Conservation (phyloP, 2,797 vertebrate genomes). For the Gymnothorax reevesii region DNA sequence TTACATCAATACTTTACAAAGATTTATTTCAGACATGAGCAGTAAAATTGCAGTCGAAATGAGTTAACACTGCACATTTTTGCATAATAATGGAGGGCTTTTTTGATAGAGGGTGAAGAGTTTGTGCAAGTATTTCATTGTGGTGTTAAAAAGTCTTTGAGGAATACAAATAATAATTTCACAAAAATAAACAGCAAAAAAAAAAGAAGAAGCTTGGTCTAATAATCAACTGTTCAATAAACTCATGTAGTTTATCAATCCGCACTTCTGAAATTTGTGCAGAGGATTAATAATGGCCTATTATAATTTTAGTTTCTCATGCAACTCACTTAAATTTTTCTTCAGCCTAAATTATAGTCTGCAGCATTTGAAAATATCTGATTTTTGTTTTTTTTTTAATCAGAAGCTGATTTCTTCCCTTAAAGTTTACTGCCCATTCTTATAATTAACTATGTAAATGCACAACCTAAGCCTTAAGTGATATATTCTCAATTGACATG, state of each 20-base stretch:
- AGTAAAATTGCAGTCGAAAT: background rate
- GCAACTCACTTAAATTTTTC: background rate
- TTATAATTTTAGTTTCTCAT: conserved; percentile 2
- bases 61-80: background rate
- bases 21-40: background rate
- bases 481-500: background rate
- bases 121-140: background rate
- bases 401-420: background rate
- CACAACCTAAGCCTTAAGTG: background rate
- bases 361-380: background rate
- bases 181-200: background rate
- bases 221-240: background rate
- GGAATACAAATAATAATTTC: background rate
- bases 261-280: background rate
- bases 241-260: background rate
- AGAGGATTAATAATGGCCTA: background rate
- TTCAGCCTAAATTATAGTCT: background rate
- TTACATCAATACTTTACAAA: too few relatives aligned
- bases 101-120: background rate
- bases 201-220: background rate
- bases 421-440: background rate
- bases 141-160: background rate
- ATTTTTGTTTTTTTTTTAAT: background rate
- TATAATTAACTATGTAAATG: background rate
- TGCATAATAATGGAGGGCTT: background rate